Base-by-base conservation (phyloP, 2,797 vertebrate species). In the Ataeniobius toweri region DNA sequence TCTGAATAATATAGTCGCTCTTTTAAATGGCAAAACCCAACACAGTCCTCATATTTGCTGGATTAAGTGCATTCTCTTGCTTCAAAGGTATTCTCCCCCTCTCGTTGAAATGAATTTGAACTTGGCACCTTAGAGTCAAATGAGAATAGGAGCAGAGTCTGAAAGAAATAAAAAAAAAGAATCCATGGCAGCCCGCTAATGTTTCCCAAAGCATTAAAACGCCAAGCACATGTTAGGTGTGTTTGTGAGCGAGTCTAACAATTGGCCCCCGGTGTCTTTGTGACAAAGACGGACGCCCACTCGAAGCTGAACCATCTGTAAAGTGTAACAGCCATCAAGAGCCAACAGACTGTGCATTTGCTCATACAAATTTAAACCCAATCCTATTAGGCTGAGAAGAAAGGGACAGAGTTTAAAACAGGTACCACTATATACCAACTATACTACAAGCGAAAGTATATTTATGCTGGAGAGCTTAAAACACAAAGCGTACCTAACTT, bases 141-240 rank as follows among this genome's bases (percentile, higher is more conserved):
- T 61, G 75, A 71, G 41, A 88, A 82, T 76, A 65, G 8, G 83
- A 84, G 76, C 58, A 16, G 12, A n/a, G 46, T 77, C 59, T 82
- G 80, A 83, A 81, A 85, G 77, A 74, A 88, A 76, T 39, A 39
- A 10, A 36, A 10, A 13, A 18, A 1, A 5, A 39, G 9, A 93
- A 93, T 93, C 92, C 88, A 85, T 91, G 78, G 85, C 87, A 85
- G 87, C 72, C 3, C 48, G 76, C 80, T 92, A 89, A 93, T 90
- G 89, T 92, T 94, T 92, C 71, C 87, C 85, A 88, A 81, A 84
- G 86, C 82, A 83, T 88, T 90, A 89, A 91, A 83, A 88, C 68
- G 26, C 86, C 85, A 89, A 83, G 80, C 80, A 70, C 88, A 89
- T 89, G 86, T 75, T 53, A 69, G 83, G 28, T 51, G 81, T 73